Conservation (phyloP, 2,888 invertebrate genomes). For the Phaonia tiefii region DNA sequence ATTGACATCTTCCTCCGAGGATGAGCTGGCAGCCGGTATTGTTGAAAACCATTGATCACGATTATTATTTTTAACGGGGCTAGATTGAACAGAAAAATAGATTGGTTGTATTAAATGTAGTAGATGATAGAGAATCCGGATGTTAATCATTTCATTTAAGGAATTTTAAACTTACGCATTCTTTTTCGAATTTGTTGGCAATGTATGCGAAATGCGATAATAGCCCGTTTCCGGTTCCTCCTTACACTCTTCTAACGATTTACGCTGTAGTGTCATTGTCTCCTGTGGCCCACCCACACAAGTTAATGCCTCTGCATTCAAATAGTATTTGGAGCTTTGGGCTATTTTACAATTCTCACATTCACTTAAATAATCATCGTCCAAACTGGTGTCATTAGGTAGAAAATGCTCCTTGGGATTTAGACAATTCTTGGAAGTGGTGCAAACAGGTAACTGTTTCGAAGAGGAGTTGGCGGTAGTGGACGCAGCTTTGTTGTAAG, state of each 20-base stretch:
- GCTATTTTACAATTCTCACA: constrained; percentile 93
- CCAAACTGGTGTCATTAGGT: constrained; percentile 80
- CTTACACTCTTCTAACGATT: constrained; percentile 79
- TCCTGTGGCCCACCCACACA: constrained; percentile 82
- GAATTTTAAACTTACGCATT: constrained; percentile 78
- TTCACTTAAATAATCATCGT: constrained; percentile 90
- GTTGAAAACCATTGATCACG: constrained; percentile 84
- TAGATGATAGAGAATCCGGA: no score
- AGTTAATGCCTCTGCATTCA: constrained; percentile 82
- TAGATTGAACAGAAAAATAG: constrained; percentile 71
- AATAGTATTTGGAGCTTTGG: constrained; percentile 85
- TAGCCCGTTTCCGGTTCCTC: constrained; percentile 81
- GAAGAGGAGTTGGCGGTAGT: constrained; percentile 46
- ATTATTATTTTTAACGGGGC: constrained; percentile 81
- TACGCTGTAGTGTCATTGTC: constrained; percentile 86
- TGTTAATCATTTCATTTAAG: no score
- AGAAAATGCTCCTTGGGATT: constrained; percentile 81
- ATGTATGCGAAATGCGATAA: constrained; percentile 84
- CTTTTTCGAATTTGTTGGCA: constrained; percentile 84
- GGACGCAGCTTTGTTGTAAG: neutral
- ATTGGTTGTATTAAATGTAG: no score
- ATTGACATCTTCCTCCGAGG: constrained; percentile 81
- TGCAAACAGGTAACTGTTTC: constrained; percentile 80
- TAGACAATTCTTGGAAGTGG: constrained; percentile 80
- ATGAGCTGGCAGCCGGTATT: constrained; percentile 84